Base-by-base conservation (phyloP, 2,113 vertebrate species). In the Alouatta palliata region DNA sequence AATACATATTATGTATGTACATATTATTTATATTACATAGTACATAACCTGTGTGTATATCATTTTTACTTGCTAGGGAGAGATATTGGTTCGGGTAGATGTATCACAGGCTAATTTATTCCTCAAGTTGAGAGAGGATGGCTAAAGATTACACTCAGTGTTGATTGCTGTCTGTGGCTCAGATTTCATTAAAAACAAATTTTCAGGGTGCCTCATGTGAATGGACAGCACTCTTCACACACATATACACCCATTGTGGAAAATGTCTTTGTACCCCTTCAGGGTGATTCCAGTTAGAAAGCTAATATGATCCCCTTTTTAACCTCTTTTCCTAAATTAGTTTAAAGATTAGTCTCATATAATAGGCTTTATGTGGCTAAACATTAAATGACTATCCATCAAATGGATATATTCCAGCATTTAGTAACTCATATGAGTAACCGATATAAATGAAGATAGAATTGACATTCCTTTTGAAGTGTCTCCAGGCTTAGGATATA, bases 321-420 rank as follows among this genome's bases (percentile, higher is more conserved):
- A 98, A 97, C 92, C 92, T 97, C 96, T 97, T 97, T 97, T 83
- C 79, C 89, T 97, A 98, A 97, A 97, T 97, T 96, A 96, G 97
- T 97, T 98, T 98, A 97, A 97, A 97, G 97, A 98, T 97, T 97
- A 96, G 97, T 94, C 90, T 86, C 90, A 90, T 97, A 95, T 97
- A 96, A 97, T 96, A 97, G 92, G 89, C 95, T 97, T 97, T 97
- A 97, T 97, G 95, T 97, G 92, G 85, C 96, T 97, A 96, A 97
- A 88, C 96, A 97, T 98, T 98, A 98, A 97, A 97, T 71, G 94
- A 96, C 97, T 97, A 98, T 98, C 97, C 96, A 97, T 98, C 98
- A 97, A 95, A 97, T 90, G 92, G 91, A 97, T 97, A 89, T 95
- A 97, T 96, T 86, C 92, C 87, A 96, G 96, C 92, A 97, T 98